These are phyloP conservation scores for Chionis minor DNA, from an alignment of 2,113 vertebrate genomes.

Conservation along the genomic window DNA sequence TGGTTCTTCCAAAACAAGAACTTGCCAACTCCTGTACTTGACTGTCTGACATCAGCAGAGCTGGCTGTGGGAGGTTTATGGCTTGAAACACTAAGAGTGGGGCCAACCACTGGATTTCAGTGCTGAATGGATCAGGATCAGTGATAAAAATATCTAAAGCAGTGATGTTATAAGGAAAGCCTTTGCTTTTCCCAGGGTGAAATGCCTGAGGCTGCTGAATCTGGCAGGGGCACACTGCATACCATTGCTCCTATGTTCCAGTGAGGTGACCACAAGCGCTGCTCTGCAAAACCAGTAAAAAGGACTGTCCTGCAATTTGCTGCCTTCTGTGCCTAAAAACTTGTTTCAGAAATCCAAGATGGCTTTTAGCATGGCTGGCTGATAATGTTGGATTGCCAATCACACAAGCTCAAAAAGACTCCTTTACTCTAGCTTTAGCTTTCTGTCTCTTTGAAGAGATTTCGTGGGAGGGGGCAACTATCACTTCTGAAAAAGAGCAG, in stretches of 20 bases:
- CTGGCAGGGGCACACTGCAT: not conserved
- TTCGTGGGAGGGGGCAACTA: not conserved
- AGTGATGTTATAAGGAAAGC: not conserved
- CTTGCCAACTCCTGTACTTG: not conserved
- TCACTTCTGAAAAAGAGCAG: not conserved
- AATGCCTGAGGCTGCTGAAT: not conserved
- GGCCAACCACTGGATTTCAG: not conserved
- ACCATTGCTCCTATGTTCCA: fast-evolving
- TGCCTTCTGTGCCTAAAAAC: not conserved
- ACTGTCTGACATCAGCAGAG: not conserved
- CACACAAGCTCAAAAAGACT: not conserved
- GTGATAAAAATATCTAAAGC: not conserved
- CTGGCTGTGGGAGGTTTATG: not conserved
- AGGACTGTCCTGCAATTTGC: not conserved
- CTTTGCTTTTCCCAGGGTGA: not conserved
- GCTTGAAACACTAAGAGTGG: not conserved
- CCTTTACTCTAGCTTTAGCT: not conserved
- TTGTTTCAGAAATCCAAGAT: not conserved
- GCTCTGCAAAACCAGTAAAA: not conserved
- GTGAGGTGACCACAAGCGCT: not conserved
- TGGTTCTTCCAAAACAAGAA: not conserved
- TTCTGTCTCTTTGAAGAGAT: not conserved
- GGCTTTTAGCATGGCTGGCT: not conserved
- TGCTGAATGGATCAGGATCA: not conserved
- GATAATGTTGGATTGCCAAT: not conserved